Base-by-base conservation (phyloP, 2,113 vertebrate species). In the Leuciscus idus region DNA sequence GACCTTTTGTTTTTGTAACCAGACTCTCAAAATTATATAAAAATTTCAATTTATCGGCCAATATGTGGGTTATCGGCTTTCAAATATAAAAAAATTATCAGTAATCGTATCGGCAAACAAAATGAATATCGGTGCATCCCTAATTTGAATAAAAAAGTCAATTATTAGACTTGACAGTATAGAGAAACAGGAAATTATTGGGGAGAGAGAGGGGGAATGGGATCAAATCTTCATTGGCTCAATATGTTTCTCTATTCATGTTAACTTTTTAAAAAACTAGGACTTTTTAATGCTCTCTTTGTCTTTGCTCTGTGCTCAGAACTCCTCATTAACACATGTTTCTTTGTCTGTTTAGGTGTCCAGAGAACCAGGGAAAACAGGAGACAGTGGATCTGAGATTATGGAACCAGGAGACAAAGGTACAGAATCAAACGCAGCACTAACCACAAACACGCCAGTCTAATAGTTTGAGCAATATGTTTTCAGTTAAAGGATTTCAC, bases 371-470 rank as follows among this genome's bases (percentile, higher is more conserved):
- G 91, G 93, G 15, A 92, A 91, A 36, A 85, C 90, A 0, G 77
- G 88, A 81, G 90, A 95, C 87, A 95, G 91, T 91, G 85, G 84
- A 90, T 77, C 89, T 0, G 95, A 97, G 86, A 96, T 95, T 88
- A 94, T 96, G 73, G 96, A 98, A 1, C 88, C 91, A n/a, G 96
- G 94, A 93, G 93, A 95, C 78, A 91, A 88, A 88, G 91, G 89
- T 78, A 75, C 61, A 75, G 75, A 11, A 88, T 84, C 87, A 28
- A 26, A 59, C 21, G 8, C 21, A 2, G 10, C 33, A n/a, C 17
- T 17, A 13, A 26, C 13, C 15, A 4, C 13, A 39, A 30, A 12
- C 15, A 7, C 61, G 4, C 26, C 1, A 12, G 12, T 75, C 10
- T 52, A 15, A 52, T 52, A 52, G 50, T 11, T 61, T 6, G 33